Base-by-base conservation (phyloP, 2,888 invertebrate genomes). In the Archips crataeganus region DNA sequence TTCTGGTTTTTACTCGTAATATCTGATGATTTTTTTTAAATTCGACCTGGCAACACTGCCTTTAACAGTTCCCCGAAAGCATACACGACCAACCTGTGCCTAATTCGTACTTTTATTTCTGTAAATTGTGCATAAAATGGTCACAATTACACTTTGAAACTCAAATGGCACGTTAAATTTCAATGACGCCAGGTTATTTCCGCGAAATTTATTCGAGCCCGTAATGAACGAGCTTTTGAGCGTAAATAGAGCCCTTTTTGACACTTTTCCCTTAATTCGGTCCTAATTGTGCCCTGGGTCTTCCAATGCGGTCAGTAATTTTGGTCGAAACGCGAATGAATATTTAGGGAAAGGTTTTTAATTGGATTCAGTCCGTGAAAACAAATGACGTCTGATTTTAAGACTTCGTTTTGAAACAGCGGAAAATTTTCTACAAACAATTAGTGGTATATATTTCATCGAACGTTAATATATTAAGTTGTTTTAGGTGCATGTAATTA, bases 101-200 rank as follows among this genome's bases (percentile, higher is more conserved):
- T 74, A 74, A 74, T 74, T 66, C 74, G 23, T 54, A 65, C 69
- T 39, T 74, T 71, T 67, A 71, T 62, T 57, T 67, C 62, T 39
- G 61, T 65, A 65, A 45, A 74, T 74, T 65, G 64, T 54, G 11
- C 23, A 71, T 70, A 70, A 74, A 74, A 59, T 68, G 67, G 63
- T 39, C 63, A 63, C 36, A 73, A 73, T 63, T 59, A 60, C 54
- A 63, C 64, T 62, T 71, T 34, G 10, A 34, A 66, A 63, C 71
- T 57, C 32, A 45, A 71, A 74, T 74, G 49, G 74, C 42, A 47
- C 66, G 62, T 71, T 63, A 63, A 67, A 71, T 63, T 74, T 67
- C 66, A 71, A 74, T 74, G 66, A 57, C 13, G 65, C 42, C 74
- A 47, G 74, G 54, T 63, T 39, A 39, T 39, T 67, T 66, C 42